Evolutionary conservation across 1,140 invertebrate species (phyloP), one percentile per base, ranked within the genome.

Genomic region (Pygmarrhopalites habei): DNA sequence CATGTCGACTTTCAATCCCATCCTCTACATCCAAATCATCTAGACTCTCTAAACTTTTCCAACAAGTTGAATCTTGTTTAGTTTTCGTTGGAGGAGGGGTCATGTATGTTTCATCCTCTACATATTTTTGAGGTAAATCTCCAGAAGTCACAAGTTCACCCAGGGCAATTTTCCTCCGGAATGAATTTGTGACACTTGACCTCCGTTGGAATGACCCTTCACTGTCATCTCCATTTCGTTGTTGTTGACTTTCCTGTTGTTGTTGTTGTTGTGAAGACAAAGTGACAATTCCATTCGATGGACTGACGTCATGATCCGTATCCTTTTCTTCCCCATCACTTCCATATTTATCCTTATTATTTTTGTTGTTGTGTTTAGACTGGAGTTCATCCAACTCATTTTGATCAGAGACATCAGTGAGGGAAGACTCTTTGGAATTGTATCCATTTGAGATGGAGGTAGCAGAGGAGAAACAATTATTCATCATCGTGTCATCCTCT

Each of bases 11-110:
- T 25, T 70, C 66, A 51, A 62, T 62, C 23, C 67, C 69, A 46
- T 70, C 69, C 28, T 64, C 65, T 1, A 70, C 58, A 12, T 58
- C 63, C 14, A 70, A 44, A 55, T 70, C 65, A 47, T 70, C 69
- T 15, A 67, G 41, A 51, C 62, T 67, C 43, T 70, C 64, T 7
- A 67, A 43, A 25, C 62, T 64, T 46, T 32, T 49, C 56, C 51
- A 59, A 17, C 17, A 19, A 21, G 26, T 57, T 5, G 5, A 5
- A 5, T 58, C 58, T 44, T 53, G 28, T 29, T 51, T 35, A 32
- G 30, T 65, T 41, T 12, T 23, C 17, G 39, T 44, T 3, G 2
- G 3, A 39, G 19, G 10, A 7, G 12, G 3, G 25, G 7, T n/a
- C 7, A 17, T 12, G 4, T 25, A 3, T 12, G 3, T n/a, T 7